Evolutionary conservation across 2,888 invertebrate genomes (phyloP), one percentile per base, ranked within the genome.

Genomic region (Netelia inedita): DNA sequence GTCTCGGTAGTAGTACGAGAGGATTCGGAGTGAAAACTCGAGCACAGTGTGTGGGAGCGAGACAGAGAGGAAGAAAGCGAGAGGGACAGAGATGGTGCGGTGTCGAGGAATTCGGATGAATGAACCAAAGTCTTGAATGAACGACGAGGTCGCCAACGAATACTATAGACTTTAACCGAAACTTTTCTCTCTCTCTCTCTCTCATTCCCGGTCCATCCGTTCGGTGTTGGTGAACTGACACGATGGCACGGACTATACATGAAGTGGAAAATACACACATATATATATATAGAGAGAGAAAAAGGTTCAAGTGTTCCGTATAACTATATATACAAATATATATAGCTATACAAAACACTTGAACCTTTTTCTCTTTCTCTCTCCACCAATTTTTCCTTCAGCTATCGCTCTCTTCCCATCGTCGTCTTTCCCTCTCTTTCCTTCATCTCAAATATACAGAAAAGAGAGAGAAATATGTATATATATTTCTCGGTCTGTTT

Each of bases 81-180:
- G 28, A 63, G 41, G 16, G 65, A 66, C 66, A 16, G 65, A 66
- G 69, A 16, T 1, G 23, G 63, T 14, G 19, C 71, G 41, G 23
- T 28, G 71, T 66, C 50, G 69, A 41, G 79, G 86, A 84, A 86
- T 86, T 82, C 46, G 79, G 74, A 82, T 86, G 86, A 86, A 86
- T 86, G 86, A 86, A 84, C 75, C 72, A 41, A 79, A 86, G 75
- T 86, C 72, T 81, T 86, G 84, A 86, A 86, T 86, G 86, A 86
- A 86, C 79, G 82, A 59, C 78, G 59, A 75, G 75, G 65, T 74
- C 78, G 69, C 68, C 82, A 71, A 72, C 80, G 80, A 81, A 78
- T 81, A 73, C 83, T 76, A 28, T 61, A 76, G 81, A 80, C 83
- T 86, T 72, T 74, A 63, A 71, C 73, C 78, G 81, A 85, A 79